phyloP scores from a whole-genome alignment of 2,888 invertebrate species.

The Boloria euphrosyne region DNA sequence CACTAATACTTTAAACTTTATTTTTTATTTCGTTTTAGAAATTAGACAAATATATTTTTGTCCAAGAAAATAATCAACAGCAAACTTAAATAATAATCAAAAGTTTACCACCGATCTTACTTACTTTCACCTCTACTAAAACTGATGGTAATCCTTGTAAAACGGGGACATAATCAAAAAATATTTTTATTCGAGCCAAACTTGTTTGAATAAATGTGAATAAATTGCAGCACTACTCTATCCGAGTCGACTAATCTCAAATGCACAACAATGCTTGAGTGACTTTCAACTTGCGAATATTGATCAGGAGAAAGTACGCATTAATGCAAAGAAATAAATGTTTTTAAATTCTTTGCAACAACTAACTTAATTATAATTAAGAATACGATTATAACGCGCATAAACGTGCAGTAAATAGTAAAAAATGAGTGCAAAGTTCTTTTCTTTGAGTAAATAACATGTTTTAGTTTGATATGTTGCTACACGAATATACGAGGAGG shows the following conservation, averaged over 20 bases:
- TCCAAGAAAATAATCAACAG: background rate
- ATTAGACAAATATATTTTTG: background rate
- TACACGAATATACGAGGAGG: too few relatives aligned
- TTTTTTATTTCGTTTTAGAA: background rate
- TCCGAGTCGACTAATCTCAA: slow-evolving; percentile 10
- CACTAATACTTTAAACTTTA: slow-evolving; percentile 1
- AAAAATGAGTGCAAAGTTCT: background rate
- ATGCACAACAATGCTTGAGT: slow-evolving; percentile 17
- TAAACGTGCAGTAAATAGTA: background rate
- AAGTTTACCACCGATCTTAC: too few relatives aligned
- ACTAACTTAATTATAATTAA: slow-evolving; percentile 10
- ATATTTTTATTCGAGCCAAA: too few relatives aligned
- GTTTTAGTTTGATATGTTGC: too few relatives aligned
- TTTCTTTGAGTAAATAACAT: background rate
- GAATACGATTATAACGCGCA: background rate
- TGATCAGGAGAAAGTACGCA: slow-evolving; percentile 20
- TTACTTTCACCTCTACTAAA: too few relatives aligned
- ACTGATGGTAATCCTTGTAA: too few relatives aligned
- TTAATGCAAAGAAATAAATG: slow-evolving; percentile 9
- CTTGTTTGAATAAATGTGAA: background rate
- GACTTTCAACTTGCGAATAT: slow-evolving; percentile 19
- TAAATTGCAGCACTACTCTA: slow-evolving; percentile 5
- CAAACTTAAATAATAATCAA: too few relatives aligned
- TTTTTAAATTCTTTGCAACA: slow-evolving; percentile 8
- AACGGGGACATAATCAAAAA: too few relatives aligned